Evolutionary conservation across 2,113 vertebrate genomes (phyloP).

Genomic region (Scomber japonicus): DNA sequence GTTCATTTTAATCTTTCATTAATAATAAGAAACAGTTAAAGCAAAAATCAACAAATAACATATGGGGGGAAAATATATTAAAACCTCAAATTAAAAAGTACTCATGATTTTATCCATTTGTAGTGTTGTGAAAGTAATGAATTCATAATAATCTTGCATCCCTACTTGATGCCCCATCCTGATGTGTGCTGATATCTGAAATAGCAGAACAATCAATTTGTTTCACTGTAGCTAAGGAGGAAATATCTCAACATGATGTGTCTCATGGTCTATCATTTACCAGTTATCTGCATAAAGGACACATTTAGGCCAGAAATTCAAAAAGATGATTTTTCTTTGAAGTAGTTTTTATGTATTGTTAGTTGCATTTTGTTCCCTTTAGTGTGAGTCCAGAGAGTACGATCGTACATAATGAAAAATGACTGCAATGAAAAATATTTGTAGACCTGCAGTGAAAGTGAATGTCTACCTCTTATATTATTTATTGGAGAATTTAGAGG

Average conservation of each 20-base stretch:
- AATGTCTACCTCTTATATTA: background rate
- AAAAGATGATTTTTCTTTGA: background rate
- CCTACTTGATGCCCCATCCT: background rate
- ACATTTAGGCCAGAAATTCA: background rate
- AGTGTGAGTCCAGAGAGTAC: background rate
- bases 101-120: too few relatives aligned
- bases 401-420: background rate
- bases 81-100: too few relatives aligned
- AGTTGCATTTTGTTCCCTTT: background rate
- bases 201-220: slow-evolving; percentile 1
- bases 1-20: too few relatives aligned
- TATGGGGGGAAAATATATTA: too few relatives aligned
- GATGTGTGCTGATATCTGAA: slow-evolving; percentile 4
- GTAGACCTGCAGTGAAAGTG: background rate
- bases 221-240: slow-evolving; percentile 7
- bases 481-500: background rate
- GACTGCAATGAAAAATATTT: background rate
- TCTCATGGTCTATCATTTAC: background rate
- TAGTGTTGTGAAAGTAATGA: too few relatives aligned
- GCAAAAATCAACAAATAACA: too few relatives aligned
- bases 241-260: slow-evolving; percentile 23
- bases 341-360: background rate
- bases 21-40: too few relatives aligned
- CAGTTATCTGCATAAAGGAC: background rate
- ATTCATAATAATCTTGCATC: too few relatives aligned